Percentiles rank a stretch among this genome's conserved stretches.
phyloP scores from a whole-genome alignment of 2,888 invertebrate species.

The Synanthedon myopaeformis region DNA sequence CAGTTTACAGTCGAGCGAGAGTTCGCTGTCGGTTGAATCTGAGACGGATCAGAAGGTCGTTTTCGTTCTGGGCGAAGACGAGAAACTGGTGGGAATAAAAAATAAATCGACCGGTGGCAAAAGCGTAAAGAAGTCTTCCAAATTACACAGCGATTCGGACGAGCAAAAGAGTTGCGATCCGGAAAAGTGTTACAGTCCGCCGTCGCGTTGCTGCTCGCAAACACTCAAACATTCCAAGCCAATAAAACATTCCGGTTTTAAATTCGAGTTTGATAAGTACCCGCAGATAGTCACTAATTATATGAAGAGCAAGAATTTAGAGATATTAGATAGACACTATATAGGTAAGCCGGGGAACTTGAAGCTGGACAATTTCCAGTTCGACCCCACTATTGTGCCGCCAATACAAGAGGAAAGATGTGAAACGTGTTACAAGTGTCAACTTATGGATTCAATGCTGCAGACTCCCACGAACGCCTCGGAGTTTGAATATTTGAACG shows the following conservation, averaged over 20 bases:
- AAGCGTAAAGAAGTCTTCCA: slow-evolving; percentile 53
- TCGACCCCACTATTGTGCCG: slow-evolving; percentile 58
- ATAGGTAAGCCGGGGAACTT: slow-evolving; percentile 68
- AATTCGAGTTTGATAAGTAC: slow-evolving; percentile 80
- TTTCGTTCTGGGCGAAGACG: slow-evolving; percentile 79
- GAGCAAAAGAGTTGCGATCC: slow-evolving; percentile 27
- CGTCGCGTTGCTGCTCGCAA: slow-evolving; percentile 59
- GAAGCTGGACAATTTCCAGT: slow-evolving; percentile 65
- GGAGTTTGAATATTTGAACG: slow-evolving; percentile 72
- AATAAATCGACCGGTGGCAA: slow-evolving; percentile 57
- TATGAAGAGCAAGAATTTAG: slow-evolving; percentile 80
- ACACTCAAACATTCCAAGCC: slow-evolving; percentile 70
- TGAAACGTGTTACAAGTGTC: slow-evolving; percentile 65
- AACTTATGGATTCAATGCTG: slow-evolving; percentile 68
- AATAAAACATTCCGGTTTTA: slow-evolving; percentile 77
- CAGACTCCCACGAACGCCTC: slow-evolving; percentile 85
- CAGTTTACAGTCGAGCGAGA: slow-evolving; percentile 45
- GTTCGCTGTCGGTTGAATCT: slow-evolving; percentile 36
- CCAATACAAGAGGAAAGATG: slow-evolving; percentile 62
- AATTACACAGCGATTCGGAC: slow-evolving; percentile 30
- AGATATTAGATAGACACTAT: slow-evolving; percentile 71
- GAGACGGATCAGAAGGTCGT: slow-evolving; percentile 65
- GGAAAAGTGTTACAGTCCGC: slow-evolving; percentile 17
- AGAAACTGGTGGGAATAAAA: slow-evolving; percentile 75
- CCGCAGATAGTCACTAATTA: slow-evolving; percentile 80